A percentile compares a stretch with the other conserved stretches of the same genome.
Evolutionary conservation across 2,797 vertebrate genomes (phyloP).

Genomic region (Chanos chanos): DNA sequence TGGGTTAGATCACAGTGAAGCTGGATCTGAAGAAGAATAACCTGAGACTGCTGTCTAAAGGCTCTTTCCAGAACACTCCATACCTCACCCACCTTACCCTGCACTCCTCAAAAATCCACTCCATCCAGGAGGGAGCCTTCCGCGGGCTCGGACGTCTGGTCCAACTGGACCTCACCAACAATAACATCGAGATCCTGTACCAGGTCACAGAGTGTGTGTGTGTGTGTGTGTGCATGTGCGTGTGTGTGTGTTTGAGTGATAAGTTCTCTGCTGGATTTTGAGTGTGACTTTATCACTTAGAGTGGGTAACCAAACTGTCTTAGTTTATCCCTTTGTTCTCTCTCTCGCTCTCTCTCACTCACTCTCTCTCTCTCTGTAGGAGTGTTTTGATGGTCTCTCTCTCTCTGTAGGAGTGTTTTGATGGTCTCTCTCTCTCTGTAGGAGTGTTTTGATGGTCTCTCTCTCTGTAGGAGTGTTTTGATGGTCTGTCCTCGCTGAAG

Average conservation of each 20-base stretch:
- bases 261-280: background rate
- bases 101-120: constrained; percentile 75
- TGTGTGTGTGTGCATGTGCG: background rate
- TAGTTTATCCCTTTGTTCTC: background rate
- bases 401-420: constrained; percentile 75
- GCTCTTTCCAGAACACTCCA: constrained; percentile 71
- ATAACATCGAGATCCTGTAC: constrained; percentile 77
- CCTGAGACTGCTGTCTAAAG: constrained; percentile 61
- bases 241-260: background rate
- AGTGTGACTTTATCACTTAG: background rate
- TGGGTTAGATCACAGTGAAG: constrained; percentile 75
- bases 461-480: constrained; percentile 77
- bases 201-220: constrained; percentile 61
- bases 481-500: constrained; percentile 81
- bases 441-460: too few species aligned
- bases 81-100: constrained; percentile 84
- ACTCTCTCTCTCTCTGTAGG: background rate
- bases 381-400: background rate
- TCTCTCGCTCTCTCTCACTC: constrained; percentile 14
- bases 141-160: constrained; percentile 79
- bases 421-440: constrained; percentile 82
- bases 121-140: constrained; percentile 84
- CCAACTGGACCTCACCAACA: constrained; percentile 83
- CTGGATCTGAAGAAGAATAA: constrained; percentile 80
- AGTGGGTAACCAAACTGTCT: background rate